Conservation (phyloP, 2,113 vertebrate species). For the Morphnarchus princeps region DNA sequence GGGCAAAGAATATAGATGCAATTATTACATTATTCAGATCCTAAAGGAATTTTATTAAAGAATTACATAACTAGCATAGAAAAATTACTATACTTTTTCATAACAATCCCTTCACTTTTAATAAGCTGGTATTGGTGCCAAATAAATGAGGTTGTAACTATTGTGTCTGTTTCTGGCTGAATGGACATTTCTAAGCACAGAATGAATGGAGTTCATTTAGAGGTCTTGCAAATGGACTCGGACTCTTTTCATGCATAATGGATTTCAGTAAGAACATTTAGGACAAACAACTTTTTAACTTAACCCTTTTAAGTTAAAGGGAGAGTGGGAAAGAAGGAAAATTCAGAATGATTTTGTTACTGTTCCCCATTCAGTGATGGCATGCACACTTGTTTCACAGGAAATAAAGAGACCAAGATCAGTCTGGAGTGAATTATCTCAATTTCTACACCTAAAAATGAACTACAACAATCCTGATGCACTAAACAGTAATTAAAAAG, state of each 20-base stretch:
- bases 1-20: background rate
- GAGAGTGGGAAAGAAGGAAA: background rate
- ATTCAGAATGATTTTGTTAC: background rate
- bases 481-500: background rate
- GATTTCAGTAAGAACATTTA: slow-evolving; percentile 76
- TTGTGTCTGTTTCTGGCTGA: slow-evolving; percentile 71
- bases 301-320: slow-evolving; percentile 17
- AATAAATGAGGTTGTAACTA: slow-evolving; percentile 74
- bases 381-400: background rate
- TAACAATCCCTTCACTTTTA: slow-evolving; percentile 56
- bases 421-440: background rate
- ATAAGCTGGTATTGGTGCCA: slow-evolving; percentile 53
- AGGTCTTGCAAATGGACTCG: slow-evolving; percentile 74
- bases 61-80: slow-evolving; percentile 61
- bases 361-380: background rate
- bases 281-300: slow-evolving; percentile 54
- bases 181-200: slow-evolving; percentile 81
- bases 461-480: background rate
- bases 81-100: slow-evolving; percentile 49
- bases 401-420: background rate
- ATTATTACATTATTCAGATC: background rate
- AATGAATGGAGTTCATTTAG: slow-evolving; percentile 91
- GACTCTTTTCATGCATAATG: slow-evolving; percentile 81
- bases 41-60: background rate
- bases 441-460: background rate